Conservation (phyloP, 1,140 invertebrate species). For the Globodera ellingtonae region DNA sequence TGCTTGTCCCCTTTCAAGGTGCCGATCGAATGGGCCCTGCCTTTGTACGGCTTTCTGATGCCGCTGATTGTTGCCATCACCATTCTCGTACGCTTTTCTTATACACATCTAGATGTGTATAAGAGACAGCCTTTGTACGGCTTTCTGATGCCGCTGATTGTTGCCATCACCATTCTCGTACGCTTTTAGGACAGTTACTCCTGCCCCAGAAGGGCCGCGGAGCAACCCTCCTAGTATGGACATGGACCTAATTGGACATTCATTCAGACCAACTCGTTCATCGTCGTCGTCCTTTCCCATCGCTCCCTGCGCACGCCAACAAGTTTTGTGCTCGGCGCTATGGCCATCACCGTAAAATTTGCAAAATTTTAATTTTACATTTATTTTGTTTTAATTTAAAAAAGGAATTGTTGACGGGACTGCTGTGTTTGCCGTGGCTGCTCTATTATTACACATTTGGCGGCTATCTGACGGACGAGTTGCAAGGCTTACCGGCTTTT, state of each 20-base stretch:
- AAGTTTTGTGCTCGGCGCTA: slow-evolving; percentile 75
- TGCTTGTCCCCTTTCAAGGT: slow-evolving; percentile 40
- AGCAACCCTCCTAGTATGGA: no score
- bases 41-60: slow-evolving; percentile 63
- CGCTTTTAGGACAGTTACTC: no score
- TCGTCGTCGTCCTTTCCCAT: slow-evolving; percentile 75
- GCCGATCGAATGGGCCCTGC: slow-evolving; percentile 59
- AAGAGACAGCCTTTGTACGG: no score
- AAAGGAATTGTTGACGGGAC: slow-evolving; percentile 77
- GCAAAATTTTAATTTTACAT: neutral
- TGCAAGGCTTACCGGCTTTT: slow-evolving; percentile 54
- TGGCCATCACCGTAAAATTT: slow-evolving; percentile 75
- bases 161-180: no score
- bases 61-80: slow-evolving; percentile 77
- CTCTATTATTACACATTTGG: slow-evolving; percentile 64
- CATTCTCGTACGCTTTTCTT: slow-evolving; percentile 67
- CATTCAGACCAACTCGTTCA: slow-evolving; percentile 78
- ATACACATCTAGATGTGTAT: no score
- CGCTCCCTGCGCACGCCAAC: slow-evolving; percentile 74
- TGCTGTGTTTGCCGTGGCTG: slow-evolving; percentile 61
- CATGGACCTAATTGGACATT: no score
- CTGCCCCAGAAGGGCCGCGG: no score
- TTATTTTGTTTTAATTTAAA: neutral
- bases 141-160: no score
- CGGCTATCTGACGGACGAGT: slow-evolving; percentile 54